Percentiles rank a stretch among this genome's conserved stretches.
Evolutionary conservation across 64 coral and sea anemone species (phyloP).

Genomic region (Montipora foliosa): DNA sequence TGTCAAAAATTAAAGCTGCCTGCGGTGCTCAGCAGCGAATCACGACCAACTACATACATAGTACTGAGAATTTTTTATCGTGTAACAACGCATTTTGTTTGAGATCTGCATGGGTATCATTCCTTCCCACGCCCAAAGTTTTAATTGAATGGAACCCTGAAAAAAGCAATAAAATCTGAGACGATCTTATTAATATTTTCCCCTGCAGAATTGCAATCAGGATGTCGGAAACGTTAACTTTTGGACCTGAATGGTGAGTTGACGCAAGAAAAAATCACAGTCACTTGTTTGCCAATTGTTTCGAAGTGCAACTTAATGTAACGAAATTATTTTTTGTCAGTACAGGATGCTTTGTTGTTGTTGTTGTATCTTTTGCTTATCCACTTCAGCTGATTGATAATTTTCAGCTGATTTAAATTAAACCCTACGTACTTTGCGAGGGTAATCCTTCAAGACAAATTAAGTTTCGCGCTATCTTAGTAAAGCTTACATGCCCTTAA

Average conservation of each 20-base stretch:
- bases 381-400: background rate
- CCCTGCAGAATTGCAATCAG: conserved; percentile 15
- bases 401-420: too few species aligned
- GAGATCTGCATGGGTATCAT: conserved; percentile 4
- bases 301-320: background rate
- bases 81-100: background rate
- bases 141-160: background rate
- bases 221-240: conserved; percentile 81
- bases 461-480: too few species aligned
- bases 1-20: background rate
- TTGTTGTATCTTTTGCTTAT: background rate
- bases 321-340: background rate
- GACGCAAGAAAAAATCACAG: background rate
- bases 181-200: background rate
- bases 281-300: background rate
- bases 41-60: background rate
- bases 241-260: conserved; percentile 78
- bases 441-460: too few species aligned
- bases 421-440: too few species aligned
- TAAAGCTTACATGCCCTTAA: too few species aligned
- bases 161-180: background rate
- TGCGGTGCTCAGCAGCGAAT: background rate
- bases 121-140: background rate
- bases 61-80: conserved; percentile 48
- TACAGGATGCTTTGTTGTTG: background rate